Percentiles rank a stretch among this genome's conserved stretches.
Conservation (phyloP, 1,140 invertebrate species). For the Oryctes rhinoceros region DNA sequence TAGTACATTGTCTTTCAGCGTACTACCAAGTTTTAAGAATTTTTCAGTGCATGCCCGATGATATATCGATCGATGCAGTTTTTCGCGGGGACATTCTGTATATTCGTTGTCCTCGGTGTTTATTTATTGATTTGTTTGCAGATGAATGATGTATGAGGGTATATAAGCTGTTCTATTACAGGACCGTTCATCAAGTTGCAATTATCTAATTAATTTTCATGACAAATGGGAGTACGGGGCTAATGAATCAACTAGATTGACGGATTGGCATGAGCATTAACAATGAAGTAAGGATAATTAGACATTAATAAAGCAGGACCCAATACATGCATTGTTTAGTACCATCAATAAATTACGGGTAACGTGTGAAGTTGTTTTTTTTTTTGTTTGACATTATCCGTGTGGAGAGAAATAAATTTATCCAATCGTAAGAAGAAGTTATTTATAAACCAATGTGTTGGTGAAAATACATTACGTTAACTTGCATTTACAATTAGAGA, state of each 20-base stretch:
- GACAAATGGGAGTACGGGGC: background rate
- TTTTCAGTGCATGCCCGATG: too few relatives aligned
- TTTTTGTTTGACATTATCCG: too few relatives aligned
- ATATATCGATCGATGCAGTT: too few relatives aligned
- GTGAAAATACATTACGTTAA: too few relatives aligned
- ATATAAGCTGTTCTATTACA: background rate
- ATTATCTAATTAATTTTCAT: constrained; percentile 12
- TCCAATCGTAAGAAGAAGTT: too few relatives aligned
- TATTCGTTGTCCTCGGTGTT: background rate
- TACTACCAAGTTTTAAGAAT: too few relatives aligned
- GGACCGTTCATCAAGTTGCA: background rate
- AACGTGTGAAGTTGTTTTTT: background rate
- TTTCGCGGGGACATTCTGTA: too few relatives aligned
- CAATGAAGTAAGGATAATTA: background rate
- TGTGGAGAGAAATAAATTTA: too few relatives aligned
- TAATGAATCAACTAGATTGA: constrained; percentile 3
- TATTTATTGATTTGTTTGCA: background rate
- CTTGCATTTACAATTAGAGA: too few relatives aligned
- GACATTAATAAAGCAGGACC: background rate
- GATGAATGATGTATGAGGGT: background rate
- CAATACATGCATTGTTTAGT: background rate
- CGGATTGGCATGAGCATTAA: background rate
- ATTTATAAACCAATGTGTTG: too few relatives aligned
- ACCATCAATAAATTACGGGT: background rate
- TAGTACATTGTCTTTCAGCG: too few relatives aligned